These are phyloP conservation scores for Poeciliopsis gracilis DNA, from an alignment of 2,797 vertebrate genomes.

Conservation along the genomic window DNA sequence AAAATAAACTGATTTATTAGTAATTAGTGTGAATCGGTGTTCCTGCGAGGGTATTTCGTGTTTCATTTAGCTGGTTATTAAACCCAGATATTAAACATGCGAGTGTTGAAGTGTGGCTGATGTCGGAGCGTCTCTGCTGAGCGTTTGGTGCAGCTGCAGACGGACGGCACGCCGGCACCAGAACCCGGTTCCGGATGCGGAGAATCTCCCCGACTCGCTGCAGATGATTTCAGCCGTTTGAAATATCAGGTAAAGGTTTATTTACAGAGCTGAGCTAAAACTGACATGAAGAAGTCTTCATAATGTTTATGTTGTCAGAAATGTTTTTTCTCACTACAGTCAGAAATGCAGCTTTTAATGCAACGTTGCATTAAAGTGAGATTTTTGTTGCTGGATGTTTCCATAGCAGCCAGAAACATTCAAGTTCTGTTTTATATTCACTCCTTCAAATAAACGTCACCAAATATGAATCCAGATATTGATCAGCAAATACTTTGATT, in stretches of 20 bases:
- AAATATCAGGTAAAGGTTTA: too few relatives aligned
- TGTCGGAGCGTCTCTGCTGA: conserved; percentile 11
- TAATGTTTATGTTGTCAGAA: not conserved
- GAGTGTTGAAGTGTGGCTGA: not conserved
- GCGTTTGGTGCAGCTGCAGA: conserved; percentile 20
- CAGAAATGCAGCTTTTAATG: not conserved
- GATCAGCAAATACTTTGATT: too few relatives aligned
- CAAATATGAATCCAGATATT: too few relatives aligned
- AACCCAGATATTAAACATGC: conserved; percentile 1
- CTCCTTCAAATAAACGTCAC: too few relatives aligned
- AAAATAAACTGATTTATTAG: not conserved
- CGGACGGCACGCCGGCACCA: conserved; percentile 17
- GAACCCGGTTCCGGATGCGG: not conserved
- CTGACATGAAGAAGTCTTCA: not conserved
- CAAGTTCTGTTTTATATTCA: too few relatives aligned
- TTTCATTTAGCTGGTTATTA: not conserved
- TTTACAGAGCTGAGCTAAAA: not conserved
- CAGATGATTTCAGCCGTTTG: too few relatives aligned
- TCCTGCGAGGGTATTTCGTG: not conserved
- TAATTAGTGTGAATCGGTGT: not conserved
- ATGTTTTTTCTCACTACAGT: not conserved
- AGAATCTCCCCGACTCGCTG: too few relatives aligned
- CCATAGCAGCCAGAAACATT: too few relatives aligned
- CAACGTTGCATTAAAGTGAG: too few relatives aligned
- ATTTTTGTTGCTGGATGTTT: too few relatives aligned